These are phyloP conservation scores for Philereme transversata DNA, from an alignment of 2,888 invertebrate genomes.

Conservation along the genomic window DNA sequence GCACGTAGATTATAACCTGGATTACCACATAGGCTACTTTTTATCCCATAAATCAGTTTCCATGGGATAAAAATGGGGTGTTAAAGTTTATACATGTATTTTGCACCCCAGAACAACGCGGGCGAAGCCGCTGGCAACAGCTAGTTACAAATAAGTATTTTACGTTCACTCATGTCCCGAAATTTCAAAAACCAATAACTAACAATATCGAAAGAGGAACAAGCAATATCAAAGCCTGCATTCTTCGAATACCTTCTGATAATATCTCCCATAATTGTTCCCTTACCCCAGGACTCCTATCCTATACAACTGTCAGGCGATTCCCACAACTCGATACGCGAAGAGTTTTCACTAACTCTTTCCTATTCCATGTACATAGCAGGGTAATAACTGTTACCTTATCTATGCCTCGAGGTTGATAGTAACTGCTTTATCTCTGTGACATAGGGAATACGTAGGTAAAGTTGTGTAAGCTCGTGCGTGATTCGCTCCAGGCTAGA, in stretches of 20 bases:
- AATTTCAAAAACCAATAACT: background rate
- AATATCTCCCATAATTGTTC: constrained; percentile 3
- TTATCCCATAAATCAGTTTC: no score
- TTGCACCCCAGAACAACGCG: no score
- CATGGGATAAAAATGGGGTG: no score
- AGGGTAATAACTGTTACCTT: background rate
- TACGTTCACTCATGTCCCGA: background rate
- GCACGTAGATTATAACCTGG: no score
- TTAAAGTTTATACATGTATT: no score
- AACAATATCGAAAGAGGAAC: background rate
- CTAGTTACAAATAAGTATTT: no score
- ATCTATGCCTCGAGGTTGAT: background rate
- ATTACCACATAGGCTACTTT: no score
- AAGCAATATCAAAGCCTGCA: background rate
- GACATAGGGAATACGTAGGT: constrained; percentile 1
- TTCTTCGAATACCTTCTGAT: background rate
- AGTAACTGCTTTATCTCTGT: constrained; percentile 2
- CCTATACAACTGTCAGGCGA: background rate
- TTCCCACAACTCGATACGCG: constrained; percentile 5
- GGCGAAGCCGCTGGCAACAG: no score
- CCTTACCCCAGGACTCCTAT: background rate
- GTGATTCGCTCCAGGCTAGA: constrained; percentile 16
- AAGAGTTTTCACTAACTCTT: constrained; percentile 9
- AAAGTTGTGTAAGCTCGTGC: constrained; percentile 10
- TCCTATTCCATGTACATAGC: background rate